Conservation (phyloP, 2,113 vertebrate species). For the Plotosus lineatus region DNA sequence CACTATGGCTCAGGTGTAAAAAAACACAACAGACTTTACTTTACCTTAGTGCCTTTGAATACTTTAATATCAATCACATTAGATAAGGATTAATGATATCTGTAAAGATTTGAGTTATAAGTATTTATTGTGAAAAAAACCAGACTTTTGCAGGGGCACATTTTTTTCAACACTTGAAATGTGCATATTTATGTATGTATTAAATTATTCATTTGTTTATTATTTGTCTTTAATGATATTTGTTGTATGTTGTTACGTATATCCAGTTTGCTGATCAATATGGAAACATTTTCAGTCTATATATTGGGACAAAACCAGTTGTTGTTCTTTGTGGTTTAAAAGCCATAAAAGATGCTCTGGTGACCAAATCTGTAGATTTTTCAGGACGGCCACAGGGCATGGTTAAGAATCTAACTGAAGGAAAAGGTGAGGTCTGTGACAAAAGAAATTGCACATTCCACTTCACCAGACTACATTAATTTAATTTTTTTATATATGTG, state of each 20-base stretch:
- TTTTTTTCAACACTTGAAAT: too few species aligned
- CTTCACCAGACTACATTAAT: not conserved
- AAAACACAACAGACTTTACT: too few species aligned
- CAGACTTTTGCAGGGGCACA: too few species aligned
- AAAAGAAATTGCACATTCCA: not conserved
- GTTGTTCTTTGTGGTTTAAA: constrained; percentile 62
- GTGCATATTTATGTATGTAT: not conserved
- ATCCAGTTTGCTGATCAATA: constrained; percentile 63
- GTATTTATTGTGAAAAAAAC: too few species aligned
- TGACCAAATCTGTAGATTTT: constrained; percentile 62
- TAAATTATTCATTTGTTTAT: too few species aligned
- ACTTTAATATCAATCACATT: too few species aligned
- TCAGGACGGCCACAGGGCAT: constrained; percentile 68
- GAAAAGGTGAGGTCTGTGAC: constrained; percentile 53
- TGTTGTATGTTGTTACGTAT: too few species aligned
- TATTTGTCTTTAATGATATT: not conserved
- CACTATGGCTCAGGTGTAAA: too few species aligned
- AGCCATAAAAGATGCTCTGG: constrained; percentile 65
- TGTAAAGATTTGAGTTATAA: too few species aligned
- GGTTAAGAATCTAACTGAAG: constrained; percentile 36
- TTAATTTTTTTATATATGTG: not conserved
- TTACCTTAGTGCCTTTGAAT: too few species aligned
- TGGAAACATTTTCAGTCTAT: constrained; percentile 69
- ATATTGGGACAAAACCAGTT: constrained; percentile 60
- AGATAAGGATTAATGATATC: too few species aligned